phyloP scores from a whole-genome alignment of 2,797 vertebrate species.

The Gastrophryne carolinensis region DNA sequence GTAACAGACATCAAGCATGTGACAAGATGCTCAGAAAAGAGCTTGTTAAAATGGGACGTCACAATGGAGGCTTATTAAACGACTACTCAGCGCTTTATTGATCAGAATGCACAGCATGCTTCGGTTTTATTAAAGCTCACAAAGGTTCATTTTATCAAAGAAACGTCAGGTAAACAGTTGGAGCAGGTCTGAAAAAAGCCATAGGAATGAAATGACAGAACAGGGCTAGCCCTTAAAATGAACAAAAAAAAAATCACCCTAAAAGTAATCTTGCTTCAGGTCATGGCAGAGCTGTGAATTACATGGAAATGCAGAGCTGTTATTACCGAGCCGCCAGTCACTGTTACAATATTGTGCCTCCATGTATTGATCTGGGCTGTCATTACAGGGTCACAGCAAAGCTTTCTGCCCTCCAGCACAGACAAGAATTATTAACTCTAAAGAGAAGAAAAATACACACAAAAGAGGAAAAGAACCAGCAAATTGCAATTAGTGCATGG shows the following conservation, averaged over 20 bases:
- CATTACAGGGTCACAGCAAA: neutral
- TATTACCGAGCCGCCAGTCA: slow-evolving; percentile 26
- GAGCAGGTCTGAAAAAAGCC: neutral
- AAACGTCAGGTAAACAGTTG: slow-evolving; percentile 10
- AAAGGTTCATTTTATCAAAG: neutral
- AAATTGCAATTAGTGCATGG: too few relatives aligned
- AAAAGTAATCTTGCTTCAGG: slow-evolving; percentile 3
- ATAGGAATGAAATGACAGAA: slow-evolving; percentile 15
- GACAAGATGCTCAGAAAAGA: neutral
- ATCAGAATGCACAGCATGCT: neutral
- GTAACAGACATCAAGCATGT: neutral
- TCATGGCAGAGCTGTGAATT: slow-evolving; percentile 15
- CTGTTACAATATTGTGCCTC: neutral
- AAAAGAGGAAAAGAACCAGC: too few relatives aligned
- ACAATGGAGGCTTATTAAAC: neutral
- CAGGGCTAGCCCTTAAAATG: neutral
- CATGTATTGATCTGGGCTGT: slow-evolving; percentile 20
- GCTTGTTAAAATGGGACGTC: neutral
- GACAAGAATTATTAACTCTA: too few relatives aligned
- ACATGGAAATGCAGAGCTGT: slow-evolving; percentile 11
- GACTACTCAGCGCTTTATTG: neutral
- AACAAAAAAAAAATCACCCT: slow-evolving; percentile 31
- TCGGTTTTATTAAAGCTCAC: neutral
- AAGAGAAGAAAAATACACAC: too few relatives aligned
- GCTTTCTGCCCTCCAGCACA: neutral